A percentile compares a stretch with the other conserved stretches of the same genome.
phyloP scores from a whole-genome alignment of 2,113 vertebrate genomes.

The Sceloporus undulatus region DNA sequence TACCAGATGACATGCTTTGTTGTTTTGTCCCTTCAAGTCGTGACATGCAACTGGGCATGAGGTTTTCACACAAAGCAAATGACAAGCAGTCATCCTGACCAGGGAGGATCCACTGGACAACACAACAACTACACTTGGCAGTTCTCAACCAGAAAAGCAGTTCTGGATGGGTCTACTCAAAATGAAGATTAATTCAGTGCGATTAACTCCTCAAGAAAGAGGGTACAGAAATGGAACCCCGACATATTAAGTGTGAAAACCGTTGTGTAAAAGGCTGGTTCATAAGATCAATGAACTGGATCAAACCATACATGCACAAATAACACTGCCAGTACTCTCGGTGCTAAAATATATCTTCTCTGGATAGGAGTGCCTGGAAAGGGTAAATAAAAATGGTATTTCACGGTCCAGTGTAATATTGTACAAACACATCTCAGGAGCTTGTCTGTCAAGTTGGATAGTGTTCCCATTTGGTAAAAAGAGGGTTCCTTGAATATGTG shows the following conservation, averaged over 20 bases:
- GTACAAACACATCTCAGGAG: neutral
- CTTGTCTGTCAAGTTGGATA: neutral
- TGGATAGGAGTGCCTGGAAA: neutral
- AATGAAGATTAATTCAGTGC: neutral
- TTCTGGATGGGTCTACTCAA: neutral
- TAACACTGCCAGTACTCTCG: neutral
- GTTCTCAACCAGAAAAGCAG: neutral
- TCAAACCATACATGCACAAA: neutral
- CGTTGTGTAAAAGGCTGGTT: neutral
- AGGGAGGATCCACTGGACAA: neutral
- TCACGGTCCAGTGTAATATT: neutral
- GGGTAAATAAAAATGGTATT: neutral
- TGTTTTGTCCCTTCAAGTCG: too few species aligned
- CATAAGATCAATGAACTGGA: slow-evolving; percentile 1
- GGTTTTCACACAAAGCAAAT: neutral
- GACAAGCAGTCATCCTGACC: neutral
- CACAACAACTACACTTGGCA: neutral
- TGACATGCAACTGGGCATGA: neutral
- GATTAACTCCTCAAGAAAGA: neutral
- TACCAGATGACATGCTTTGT: too few species aligned
- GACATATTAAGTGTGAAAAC: neutral
- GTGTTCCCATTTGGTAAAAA: neutral
- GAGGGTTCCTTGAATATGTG: neutral
- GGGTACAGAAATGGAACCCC: neutral
- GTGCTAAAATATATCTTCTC: neutral